Conservation (phyloP, 2,888 invertebrate species). For the Agrotis puta region DNA sequence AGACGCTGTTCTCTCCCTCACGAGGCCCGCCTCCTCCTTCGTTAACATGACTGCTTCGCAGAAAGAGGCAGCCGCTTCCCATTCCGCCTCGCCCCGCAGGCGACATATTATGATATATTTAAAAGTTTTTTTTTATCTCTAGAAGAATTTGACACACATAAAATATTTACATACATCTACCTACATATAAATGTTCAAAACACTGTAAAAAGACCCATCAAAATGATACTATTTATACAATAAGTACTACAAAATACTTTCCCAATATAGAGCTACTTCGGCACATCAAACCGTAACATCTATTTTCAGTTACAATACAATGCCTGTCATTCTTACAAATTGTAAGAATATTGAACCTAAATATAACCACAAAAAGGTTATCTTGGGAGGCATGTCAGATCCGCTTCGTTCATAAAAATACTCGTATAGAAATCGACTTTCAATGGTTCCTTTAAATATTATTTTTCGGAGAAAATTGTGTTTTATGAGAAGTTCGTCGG, state of each 20-base stretch:
- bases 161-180: no score
- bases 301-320: constrained; percentile 24
- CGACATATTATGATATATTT: no score
- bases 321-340: constrained; percentile 11
- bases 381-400: constrained; percentile 9
- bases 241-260: neutral
- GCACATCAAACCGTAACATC: neutral
- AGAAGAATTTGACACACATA: no score
- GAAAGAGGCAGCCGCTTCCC: no score
- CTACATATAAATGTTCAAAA: neutral
- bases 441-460: neutral
- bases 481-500: neutral
- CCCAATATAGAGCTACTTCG: constrained; percentile 9
- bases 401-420: constrained; percentile 16
- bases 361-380: constrained; percentile 43
- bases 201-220: neutral
- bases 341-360: constrained; percentile 16
- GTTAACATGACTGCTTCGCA: no score
- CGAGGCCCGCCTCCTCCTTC: no score
- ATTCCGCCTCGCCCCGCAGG: no score
- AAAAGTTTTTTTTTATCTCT: no score
- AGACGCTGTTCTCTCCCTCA: neutral
- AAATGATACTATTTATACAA: neutral
- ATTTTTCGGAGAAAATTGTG: neutral
- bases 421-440: neutral